Base-by-base conservation (phyloP, 1,140 invertebrate species). In the Dendroctonus valens region DNA sequence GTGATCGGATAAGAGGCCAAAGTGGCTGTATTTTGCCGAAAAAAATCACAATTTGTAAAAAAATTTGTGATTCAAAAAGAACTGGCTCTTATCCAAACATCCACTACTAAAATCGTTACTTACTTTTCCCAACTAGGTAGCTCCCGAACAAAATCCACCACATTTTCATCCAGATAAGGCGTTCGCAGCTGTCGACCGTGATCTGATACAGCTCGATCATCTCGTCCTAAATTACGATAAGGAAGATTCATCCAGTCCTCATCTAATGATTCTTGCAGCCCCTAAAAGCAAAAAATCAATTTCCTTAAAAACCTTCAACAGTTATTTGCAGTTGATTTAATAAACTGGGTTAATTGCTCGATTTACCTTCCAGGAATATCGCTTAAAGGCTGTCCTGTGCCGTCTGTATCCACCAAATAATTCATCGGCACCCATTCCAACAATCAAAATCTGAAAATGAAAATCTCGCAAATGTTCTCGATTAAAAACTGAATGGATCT, bases 381-480 rank as follows among this genome's bases (percentile, higher is more conserved):
- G 81, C 71, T 84, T 86, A 59, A 88, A 89, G 48, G 84, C 85
- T 66, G 86, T 89, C 69, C 93, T 83, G 75, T 98, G 94, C 69
- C 94, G 85, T 51, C 87, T 89, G 75, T 99, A 99, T 3, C 97
- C 97, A 54, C 91, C 96, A 74, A 99, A 90, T 73, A 97, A 84
- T 83, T 99, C 97, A 86, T 99, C 97, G 14, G 96, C 96, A 11
- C 96, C 97, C 83, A 93, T 94, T 38, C 97, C 96, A 73, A 93
- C 80, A 51, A 98, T 78, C 55, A 96, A 78, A n/a, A 97, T 85
- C 89, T 91, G 71, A 40, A 55, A 55, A 14, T n/a, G n/a, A n/a
- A n/a, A n/a, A 26, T 2, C 26, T 26, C 26, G 26, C 26, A 26
- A 26, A 26, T 26, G 1, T 26, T 26, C 26, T 26, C 26, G 26